Evolutionary conservation across 2,797 vertebrate species (phyloP).

Genomic region (Danio tinwini): DNA sequence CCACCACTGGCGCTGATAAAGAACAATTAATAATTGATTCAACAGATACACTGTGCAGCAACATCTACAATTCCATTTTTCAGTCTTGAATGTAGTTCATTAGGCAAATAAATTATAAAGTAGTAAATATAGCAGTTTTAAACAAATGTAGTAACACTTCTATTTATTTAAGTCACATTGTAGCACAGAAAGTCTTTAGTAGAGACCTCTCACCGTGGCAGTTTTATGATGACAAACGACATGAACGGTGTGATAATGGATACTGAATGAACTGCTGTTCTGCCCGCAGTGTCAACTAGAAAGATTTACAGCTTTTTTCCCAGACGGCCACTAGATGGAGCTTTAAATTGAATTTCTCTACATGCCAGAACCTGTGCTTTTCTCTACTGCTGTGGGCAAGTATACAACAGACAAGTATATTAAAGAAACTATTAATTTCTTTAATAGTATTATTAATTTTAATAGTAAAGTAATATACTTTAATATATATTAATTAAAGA

Average conservation of each 20-base stretch:
- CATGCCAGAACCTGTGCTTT: background rate
- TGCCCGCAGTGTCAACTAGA: background rate
- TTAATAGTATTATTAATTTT: no score
- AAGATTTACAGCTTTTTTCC: slow-evolving; percentile 18
- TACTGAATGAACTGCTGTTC: slow-evolving; percentile 3
- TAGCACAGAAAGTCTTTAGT: background rate
- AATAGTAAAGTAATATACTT: no score
- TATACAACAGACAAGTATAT: background rate
- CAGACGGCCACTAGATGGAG: slow-evolving; percentile 8
- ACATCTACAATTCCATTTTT: no score
- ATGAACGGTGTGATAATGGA: background rate
- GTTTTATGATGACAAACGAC: slow-evolving; percentile 10
- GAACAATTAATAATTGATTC: background rate
- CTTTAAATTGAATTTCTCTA: background rate
- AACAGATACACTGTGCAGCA: background rate
- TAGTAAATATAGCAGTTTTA: no score
- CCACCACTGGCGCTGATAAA: background rate
- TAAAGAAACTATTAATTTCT: no score
- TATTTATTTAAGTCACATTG: background rate
- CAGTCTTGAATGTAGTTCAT: slow-evolving; percentile 10
- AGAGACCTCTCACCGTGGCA: background rate
- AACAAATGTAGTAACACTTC: background rate
- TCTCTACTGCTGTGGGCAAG: background rate
- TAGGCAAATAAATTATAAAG: background rate
- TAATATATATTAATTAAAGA: no score